These are phyloP conservation scores for Dione juno DNA, from an alignment of 2,888 invertebrate species.

Conservation along the genomic window DNA sequence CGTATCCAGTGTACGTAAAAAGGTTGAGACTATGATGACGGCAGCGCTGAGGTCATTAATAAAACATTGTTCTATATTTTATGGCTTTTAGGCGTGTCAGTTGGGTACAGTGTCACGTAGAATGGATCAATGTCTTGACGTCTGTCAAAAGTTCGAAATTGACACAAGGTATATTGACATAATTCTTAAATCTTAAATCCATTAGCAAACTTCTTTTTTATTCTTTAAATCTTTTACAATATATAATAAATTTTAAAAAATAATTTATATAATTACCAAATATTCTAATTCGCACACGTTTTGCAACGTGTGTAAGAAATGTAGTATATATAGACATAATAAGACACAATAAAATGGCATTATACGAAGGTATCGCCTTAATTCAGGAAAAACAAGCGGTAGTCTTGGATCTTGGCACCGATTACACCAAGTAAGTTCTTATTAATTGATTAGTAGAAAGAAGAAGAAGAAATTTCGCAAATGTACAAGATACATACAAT, in stretches of 20 bases:
- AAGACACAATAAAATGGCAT: conserved; percentile 82
- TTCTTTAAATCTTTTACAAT: neutral
- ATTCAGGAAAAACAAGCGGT: conserved; percentile 95
- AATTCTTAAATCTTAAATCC: neutral
- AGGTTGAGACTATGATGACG: neutral
- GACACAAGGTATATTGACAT: neutral
- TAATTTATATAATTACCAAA: neutral
- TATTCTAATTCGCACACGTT: neutral
- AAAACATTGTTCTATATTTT: neutral
- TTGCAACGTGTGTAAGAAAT: conserved; percentile 12
- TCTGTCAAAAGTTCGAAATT: neutral
- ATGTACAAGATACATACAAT: neutral
- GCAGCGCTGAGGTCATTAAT: neutral
- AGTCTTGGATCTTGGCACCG: conserved; percentile 94
- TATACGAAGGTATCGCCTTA: conserved; percentile 91
- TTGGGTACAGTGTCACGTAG: neutral
- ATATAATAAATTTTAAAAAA: neutral
- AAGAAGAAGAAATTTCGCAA: neutral
- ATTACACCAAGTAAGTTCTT: conserved; percentile 94
- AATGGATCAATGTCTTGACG: neutral
- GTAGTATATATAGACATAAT: conserved; percentile 17
- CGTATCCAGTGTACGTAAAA: no score
- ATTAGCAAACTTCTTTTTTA: neutral
- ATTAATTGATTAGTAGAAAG: no score
- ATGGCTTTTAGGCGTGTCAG: neutral